A percentile compares a stretch with the other conserved stretches of the same genome.
Conservation (phyloP, 2,888 invertebrate species). For the Ariolimax columbianus region DNA sequence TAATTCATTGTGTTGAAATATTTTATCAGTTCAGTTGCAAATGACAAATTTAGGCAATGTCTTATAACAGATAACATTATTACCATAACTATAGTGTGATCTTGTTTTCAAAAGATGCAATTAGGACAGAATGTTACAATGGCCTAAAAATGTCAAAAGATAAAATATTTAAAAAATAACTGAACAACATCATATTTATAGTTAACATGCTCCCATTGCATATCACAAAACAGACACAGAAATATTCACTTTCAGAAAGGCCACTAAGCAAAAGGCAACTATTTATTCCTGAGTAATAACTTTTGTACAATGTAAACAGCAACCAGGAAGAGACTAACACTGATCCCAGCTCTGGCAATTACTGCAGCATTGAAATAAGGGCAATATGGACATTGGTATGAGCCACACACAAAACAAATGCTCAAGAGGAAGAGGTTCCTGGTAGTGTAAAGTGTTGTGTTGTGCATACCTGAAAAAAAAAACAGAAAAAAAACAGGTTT, state of each 20-base stretch:
- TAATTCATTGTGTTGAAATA: too few relatives aligned
- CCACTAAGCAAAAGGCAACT: constrained; percentile 5
- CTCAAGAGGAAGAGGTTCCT: constrained; percentile 76
- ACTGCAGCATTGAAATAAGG: constrained; percentile 77
- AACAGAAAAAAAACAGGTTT: constrained; percentile 20
- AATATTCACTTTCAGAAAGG: neutral
- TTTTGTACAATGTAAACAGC: constrained; percentile 47
- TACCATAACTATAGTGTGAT: too few relatives aligned
- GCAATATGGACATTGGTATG: constrained; percentile 79
- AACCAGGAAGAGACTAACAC: constrained; percentile 37
- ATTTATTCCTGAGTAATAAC: constrained; percentile 45
- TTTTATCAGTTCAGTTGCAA: too few relatives aligned
- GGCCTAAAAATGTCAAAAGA: neutral
- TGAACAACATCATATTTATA: neutral
- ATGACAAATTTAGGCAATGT: too few relatives aligned
- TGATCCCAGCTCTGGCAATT: constrained; percentile 60
- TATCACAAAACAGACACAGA: neutral
- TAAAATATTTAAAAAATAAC: neutral
- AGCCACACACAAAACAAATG: constrained; percentile 79
- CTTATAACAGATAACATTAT: neutral
- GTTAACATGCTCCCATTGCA: neutral
- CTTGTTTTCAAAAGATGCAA: too few relatives aligned
- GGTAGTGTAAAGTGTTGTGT: constrained; percentile 74
- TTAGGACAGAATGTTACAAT: too few relatives aligned
- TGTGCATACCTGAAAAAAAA: constrained; percentile 73